A percentile compares a stretch with the other conserved stretches of the same genome.
These are phyloP conservation scores for Netelia melanura DNA, from an alignment of 2,888 invertebrate genomes.

Conservation along the genomic window DNA sequence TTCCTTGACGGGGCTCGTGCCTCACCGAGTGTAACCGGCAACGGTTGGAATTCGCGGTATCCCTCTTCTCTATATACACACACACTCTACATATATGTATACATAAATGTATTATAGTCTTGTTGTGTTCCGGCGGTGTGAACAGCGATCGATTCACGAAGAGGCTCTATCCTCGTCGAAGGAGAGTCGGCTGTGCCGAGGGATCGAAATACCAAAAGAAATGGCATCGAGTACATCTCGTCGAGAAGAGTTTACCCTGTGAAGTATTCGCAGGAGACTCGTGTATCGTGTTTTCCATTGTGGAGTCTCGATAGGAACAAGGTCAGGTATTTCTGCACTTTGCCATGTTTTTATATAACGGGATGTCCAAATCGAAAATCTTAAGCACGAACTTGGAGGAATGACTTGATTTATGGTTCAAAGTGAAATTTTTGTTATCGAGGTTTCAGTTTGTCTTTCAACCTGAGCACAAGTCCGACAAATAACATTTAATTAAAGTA, in stretches of 20 bases:
- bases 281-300: neutral
- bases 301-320: neutral
- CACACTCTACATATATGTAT: slow-evolving; percentile 5
- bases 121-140: slow-evolving; percentile 58
- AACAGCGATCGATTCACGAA: slow-evolving; percentile 64
- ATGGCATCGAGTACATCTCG: slow-evolving; percentile 10
- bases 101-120: slow-evolving; percentile 1
- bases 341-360: no score
- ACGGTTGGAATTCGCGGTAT: slow-evolving; percentile 71
- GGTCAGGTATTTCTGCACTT: neutral
- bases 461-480: no score
- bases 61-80: slow-evolving; percentile 48
- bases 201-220: neutral
- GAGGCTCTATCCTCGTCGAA: slow-evolving; percentile 16
- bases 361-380: no score
- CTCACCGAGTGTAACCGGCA: slow-evolving; percentile 72
- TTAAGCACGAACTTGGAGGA: no score
- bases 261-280: neutral
- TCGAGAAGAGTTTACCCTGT: slow-evolving; percentile 14
- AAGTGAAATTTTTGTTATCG: no score
- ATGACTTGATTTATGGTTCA: no score
- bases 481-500: no score
- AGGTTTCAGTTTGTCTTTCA: no score
- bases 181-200: neutral
- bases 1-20: slow-evolving; percentile 78